A percentile compares a stretch with the other conserved stretches of the same genome.
phyloP scores from a whole-genome alignment of 1,140 invertebrate species.

The Andricus grossulariae region DNA sequence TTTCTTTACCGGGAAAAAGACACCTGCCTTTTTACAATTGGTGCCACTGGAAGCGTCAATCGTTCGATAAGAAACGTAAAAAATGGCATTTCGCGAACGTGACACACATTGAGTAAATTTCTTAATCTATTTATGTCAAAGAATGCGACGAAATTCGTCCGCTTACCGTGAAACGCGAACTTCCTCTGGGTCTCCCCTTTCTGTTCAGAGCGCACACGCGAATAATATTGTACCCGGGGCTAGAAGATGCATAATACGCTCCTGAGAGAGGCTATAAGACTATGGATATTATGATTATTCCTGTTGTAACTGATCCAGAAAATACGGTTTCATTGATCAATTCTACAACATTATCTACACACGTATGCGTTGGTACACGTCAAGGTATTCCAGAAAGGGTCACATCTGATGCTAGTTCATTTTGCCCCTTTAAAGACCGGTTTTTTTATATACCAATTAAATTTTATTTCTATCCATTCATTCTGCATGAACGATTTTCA shows the following conservation, averaged over 20 bases:
- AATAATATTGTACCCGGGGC: conserved; percentile 29
- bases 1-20: not conserved
- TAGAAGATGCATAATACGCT: conserved; percentile 20
- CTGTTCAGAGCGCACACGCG: conserved; percentile 47
- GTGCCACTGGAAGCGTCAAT: not conserved
- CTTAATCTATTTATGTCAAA: conserved; percentile 21
- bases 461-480: too few relatives aligned
- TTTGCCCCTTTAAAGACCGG: too few relatives aligned
- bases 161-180: conserved; percentile 57
- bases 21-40: conserved; percentile 3
- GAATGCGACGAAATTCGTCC: conserved; percentile 34
- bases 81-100: conserved; percentile 17
- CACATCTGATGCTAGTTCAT: not conserved
- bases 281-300: not conserved
- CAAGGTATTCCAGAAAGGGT: not conserved
- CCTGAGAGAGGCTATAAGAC: conserved; percentile 19
- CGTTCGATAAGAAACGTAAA: not conserved
- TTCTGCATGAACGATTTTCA: too few relatives aligned
- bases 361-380: not conserved
- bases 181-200: conserved; percentile 48
- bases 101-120: not conserved
- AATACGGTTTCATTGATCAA: conserved; percentile 6
- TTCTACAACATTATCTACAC: not conserved
- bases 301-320: not conserved
- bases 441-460: too few relatives aligned